Evolutionary conservation across 1,140 invertebrate genomes (phyloP).

Genomic region (Nephotettix cincticeps): DNA sequence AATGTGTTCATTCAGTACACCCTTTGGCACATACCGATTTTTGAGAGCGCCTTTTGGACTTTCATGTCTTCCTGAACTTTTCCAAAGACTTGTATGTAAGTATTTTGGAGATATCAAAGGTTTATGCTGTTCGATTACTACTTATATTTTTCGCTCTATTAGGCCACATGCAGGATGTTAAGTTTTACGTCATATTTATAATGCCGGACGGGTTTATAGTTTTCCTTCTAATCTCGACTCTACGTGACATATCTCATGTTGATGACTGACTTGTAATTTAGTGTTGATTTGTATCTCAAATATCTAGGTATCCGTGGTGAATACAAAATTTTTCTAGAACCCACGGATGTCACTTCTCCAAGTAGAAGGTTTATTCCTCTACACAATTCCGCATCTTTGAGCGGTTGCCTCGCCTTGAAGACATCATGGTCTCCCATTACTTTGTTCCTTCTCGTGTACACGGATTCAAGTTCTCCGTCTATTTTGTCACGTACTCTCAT

Average conservation of each 20-base stretch:
- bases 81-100: too few species aligned
- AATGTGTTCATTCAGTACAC: too few species aligned
- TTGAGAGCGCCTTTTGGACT: too few species aligned
- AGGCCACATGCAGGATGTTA: too few species aligned
- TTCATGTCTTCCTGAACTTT: too few species aligned
- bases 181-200: too few species aligned
- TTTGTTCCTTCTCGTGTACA: background rate
- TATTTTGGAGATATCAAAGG: too few species aligned
- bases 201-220: too few species aligned
- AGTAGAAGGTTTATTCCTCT: background rate
- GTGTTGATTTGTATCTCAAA: constrained; percentile 1
- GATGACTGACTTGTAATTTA: background rate
- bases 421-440: background rate
- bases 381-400: background rate
- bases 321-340: background rate
- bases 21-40: too few species aligned
- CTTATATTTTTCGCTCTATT: too few species aligned
- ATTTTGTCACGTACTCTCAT: background rate
- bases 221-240: background rate
- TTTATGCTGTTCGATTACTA: too few species aligned
- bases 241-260: background rate
- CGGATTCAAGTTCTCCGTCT: background rate
- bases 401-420: background rate
- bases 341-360: background rate
- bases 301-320: background rate